Percentiles rank a stretch among this genome's conserved stretches.
Evolutionary conservation across 1,140 invertebrate genomes (phyloP).

Genomic region (Acromyrmex heyeri): DNA sequence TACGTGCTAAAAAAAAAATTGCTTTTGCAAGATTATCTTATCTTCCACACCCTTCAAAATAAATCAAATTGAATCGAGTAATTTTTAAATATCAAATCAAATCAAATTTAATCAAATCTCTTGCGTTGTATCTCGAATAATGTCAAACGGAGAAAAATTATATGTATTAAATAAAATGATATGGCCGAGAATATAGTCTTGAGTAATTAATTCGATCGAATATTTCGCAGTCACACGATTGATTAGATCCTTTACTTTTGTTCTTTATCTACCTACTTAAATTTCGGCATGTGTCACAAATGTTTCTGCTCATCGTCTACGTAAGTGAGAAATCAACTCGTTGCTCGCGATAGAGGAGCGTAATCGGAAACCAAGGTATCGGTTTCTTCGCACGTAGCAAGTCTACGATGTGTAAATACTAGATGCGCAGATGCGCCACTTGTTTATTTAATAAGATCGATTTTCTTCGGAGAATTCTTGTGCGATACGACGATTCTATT

Average conservation of each 20-base stretch:
- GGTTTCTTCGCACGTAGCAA: conserved; percentile 33
- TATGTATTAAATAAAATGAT: neutral
- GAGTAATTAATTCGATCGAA: neutral
- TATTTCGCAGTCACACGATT: neutral
- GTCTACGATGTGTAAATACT: conserved; percentile 53
- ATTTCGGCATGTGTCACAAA: conserved; percentile 5
- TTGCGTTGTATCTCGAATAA: neutral
- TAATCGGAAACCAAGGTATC: conserved; percentile 47
- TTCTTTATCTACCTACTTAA: neutral
- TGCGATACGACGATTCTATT: neutral
- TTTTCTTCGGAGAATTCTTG: conserved; percentile 1
- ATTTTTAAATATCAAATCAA: neutral
- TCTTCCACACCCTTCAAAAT: neutral
- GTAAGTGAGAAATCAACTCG: conserved; percentile 34
- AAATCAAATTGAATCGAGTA: neutral
- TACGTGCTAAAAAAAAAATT: neutral
- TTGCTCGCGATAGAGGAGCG: conserved; percentile 24
- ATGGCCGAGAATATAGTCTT: neutral
- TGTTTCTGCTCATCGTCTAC: conserved; percentile 14
- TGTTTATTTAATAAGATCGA: conserved; percentile 53
- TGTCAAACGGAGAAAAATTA: neutral
- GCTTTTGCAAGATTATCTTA: neutral
- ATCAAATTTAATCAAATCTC: neutral
- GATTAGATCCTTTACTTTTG: neutral
- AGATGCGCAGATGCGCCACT: conserved; percentile 48